Conservation (phyloP, 2,888 invertebrate species). For the Formica aserva region DNA sequence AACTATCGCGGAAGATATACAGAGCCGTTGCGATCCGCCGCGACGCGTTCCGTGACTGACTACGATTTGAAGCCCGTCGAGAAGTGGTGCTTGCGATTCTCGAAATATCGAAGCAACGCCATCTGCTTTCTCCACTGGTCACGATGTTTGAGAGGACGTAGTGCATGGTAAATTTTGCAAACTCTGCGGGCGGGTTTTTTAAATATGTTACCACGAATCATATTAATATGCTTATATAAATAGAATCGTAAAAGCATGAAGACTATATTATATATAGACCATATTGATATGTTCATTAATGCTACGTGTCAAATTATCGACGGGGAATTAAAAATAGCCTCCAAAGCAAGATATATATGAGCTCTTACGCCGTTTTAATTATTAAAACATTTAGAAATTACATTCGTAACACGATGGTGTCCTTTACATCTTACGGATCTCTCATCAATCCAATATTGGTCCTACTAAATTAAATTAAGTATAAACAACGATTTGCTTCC, state of each 20-base stretch:
- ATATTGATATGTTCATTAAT: not conserved
- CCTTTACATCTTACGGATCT: constrained; percentile 76
- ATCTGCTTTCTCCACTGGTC: not conserved
- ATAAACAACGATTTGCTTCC: constrained; percentile 74
- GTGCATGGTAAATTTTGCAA: not conserved
- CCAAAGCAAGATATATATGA: not conserved
- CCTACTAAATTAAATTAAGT: constrained; percentile 80
- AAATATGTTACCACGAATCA: not conserved
- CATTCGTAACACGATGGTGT: constrained; percentile 77
- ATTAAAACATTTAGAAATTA: constrained; percentile 85
- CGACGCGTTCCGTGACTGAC: not conserved
- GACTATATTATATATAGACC: too few species aligned
- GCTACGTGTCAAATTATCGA: not conserved
- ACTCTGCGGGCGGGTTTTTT: not conserved
- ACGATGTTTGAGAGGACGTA: not conserved
- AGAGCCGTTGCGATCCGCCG: not conserved
- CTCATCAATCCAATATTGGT: constrained; percentile 75
- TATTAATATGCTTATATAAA: not conserved
- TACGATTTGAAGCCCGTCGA: not conserved
- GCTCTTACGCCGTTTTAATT: constrained; percentile 78
- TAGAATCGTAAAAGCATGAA: not conserved
- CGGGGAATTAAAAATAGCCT: not conserved
- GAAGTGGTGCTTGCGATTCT: not conserved
- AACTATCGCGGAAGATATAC: not conserved
- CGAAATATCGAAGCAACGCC: not conserved